These are phyloP conservation scores for Styela clava DNA, from an alignment of 23 tunicate genomes.

Conservation along the genomic window DNA sequence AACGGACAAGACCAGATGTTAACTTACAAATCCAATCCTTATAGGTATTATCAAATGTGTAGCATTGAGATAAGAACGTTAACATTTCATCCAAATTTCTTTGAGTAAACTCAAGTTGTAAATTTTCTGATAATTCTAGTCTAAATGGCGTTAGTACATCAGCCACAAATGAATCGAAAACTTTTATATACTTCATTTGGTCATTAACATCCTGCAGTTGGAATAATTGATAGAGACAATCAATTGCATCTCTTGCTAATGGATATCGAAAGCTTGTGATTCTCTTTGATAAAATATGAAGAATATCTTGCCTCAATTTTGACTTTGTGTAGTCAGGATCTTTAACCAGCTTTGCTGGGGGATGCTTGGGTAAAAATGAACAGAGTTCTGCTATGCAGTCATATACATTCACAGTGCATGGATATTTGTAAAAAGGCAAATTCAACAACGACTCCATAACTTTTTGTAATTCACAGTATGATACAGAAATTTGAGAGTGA, in stretches of 20 bases:
- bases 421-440: not conserved
- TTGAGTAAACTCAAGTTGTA: not conserved
- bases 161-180: not conserved
- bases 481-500: not conserved
- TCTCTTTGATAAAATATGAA: not conserved
- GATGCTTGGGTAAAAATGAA: not conserved
- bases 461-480: not conserved
- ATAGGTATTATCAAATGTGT: not conserved
- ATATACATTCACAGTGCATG: not conserved
- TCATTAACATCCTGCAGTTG: not conserved
- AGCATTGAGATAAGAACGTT: not conserved
- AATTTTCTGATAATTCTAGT: not conserved
- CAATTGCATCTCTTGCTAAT: not conserved
- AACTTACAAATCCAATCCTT: not conserved
- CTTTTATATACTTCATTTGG: not conserved
- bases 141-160: not conserved
- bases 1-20: not conserved
- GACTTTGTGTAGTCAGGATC: not conserved
- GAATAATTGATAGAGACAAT: not conserved
- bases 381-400: not conserved
- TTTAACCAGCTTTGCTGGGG: not conserved
- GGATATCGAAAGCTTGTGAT: not conserved
- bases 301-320: not conserved
- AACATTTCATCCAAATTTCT: not conserved
- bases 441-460: not conserved